phyloP scores from a whole-genome alignment of 2,113 vertebrate genomes.

The Rostratula benghalensis region DNA sequence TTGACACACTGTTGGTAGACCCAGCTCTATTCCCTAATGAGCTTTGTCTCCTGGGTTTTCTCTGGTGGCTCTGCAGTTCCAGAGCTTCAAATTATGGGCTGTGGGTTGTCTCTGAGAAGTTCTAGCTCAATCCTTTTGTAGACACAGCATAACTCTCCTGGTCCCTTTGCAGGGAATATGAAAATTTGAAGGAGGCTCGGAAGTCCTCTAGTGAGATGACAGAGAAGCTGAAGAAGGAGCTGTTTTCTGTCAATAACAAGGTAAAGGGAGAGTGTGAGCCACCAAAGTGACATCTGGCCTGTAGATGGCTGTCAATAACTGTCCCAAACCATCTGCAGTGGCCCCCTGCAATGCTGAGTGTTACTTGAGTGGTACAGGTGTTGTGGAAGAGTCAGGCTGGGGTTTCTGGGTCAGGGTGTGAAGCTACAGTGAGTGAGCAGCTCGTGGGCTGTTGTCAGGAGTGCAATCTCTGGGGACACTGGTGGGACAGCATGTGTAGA shows the following conservation, averaged over 20 bases:
- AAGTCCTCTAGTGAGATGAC: constrained; percentile 84
- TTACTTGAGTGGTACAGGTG: too few species aligned
- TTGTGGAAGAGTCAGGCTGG: neutral
- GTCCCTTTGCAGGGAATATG: constrained; percentile 87
- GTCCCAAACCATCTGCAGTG: neutral
- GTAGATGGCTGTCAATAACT: neutral
- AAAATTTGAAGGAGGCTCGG: constrained; percentile 87
- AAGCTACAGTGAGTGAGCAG: neutral
- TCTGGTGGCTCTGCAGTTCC: neutral
- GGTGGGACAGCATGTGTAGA: neutral
- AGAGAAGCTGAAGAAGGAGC: constrained; percentile 91
- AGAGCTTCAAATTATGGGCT: neutral
- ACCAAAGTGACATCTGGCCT: neutral
- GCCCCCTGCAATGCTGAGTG: too few species aligned
- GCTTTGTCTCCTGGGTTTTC: neutral
- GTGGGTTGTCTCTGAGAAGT: neutral
- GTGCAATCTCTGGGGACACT: neutral
- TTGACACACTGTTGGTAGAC: neutral
- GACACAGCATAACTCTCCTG: neutral
- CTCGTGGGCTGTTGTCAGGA: neutral
- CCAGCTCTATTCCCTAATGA: neutral
- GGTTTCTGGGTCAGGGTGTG: neutral
- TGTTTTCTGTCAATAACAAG: constrained; percentile 86
- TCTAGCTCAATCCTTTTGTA: neutral
- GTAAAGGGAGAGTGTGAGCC: constrained; percentile 62